Percentiles rank a stretch among this genome's conserved stretches.
phyloP scores from a whole-genome alignment of 2,797 vertebrate species.

The Limosa lapponica region DNA sequence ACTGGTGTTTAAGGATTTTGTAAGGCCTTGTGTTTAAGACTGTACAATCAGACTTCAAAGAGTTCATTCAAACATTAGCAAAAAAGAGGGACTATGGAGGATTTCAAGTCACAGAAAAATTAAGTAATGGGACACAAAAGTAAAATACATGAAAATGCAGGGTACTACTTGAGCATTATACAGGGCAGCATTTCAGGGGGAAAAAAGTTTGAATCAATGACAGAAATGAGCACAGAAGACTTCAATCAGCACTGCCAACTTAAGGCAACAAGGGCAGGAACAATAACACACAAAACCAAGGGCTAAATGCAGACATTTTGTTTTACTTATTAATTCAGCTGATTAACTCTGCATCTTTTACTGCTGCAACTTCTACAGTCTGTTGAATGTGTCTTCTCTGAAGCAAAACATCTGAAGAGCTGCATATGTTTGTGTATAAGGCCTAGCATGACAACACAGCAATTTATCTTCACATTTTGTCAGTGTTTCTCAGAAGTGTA shows the following conservation, averaged over 20 bases:
- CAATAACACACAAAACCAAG: not conserved
- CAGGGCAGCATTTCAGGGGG: not conserved
- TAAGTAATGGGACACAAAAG: not conserved
- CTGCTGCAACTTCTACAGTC: not conserved
- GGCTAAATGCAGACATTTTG: not conserved
- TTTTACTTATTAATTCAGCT: slow-evolving; percentile 12
- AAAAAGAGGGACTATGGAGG: not conserved
- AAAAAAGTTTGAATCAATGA: not conserved
- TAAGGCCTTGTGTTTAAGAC: not conserved
- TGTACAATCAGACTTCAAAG: not conserved
- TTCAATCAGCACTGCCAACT: not conserved
- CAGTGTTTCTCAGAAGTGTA: not conserved
- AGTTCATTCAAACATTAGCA: not conserved
- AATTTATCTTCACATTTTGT: slow-evolving; percentile 21
- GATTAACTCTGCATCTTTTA: slow-evolving; percentile 8
- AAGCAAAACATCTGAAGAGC: slow-evolving; percentile 32
- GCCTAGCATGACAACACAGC: not conserved
- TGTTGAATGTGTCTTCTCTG: slow-evolving; percentile 18
- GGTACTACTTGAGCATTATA: not conserved
- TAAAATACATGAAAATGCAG: not conserved
- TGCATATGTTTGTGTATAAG: not conserved
- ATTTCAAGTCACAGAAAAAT: not conserved
- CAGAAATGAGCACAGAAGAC: not conserved
- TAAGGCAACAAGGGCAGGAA: not conserved
- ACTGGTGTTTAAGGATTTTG: not conserved